Conservation (phyloP, 2,797 vertebrate genomes). For the Sternotherus odoratus region DNA sequence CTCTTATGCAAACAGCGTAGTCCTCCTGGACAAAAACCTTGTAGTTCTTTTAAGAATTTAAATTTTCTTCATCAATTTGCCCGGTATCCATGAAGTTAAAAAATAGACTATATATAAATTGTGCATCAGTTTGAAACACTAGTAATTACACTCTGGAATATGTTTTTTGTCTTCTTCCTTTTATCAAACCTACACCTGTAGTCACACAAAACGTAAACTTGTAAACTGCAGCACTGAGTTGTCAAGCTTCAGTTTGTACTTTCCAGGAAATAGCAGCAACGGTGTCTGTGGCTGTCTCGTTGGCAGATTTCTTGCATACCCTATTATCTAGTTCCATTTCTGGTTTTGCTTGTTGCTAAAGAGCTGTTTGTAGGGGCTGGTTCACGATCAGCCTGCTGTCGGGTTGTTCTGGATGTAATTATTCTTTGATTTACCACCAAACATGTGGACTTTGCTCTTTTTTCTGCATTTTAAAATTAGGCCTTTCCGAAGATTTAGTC, state of each 20-base stretch:
- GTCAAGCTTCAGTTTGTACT: not conserved
- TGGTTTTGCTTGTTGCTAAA: not conserved
- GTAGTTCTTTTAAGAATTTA: not conserved
- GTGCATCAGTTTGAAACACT: slow-evolving; percentile 3
- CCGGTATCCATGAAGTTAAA: not conserved
- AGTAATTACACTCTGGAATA: not conserved
- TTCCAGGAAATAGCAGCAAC: slow-evolving; percentile 42
- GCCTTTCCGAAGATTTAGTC: slow-evolving; percentile 59
- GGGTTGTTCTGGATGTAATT: slow-evolving; percentile 62
- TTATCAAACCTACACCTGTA: slow-evolving; percentile 36
- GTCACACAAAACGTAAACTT: slow-evolving; percentile 10
- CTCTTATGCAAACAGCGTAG: not conserved
- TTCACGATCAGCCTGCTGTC: not conserved
- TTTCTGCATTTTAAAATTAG: slow-evolving; percentile 54
- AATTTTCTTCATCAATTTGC: slow-evolving; percentile 21
- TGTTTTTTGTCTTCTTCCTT: not conserved
- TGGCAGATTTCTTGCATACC: slow-evolving; percentile 45
- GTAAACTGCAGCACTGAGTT: slow-evolving; percentile 39
- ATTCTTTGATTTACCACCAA: slow-evolving; percentile 66
- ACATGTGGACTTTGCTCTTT: slow-evolving; percentile 43
- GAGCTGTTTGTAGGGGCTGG: slow-evolving; percentile 11
- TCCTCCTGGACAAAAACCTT: not conserved
- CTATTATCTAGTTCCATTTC: slow-evolving; percentile 28
- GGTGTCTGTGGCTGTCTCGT: slow-evolving; percentile 30
- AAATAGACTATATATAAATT: not conserved